Base-by-base conservation (phyloP, 2,113 vertebrate genomes). In the Zingel zingel region DNA sequence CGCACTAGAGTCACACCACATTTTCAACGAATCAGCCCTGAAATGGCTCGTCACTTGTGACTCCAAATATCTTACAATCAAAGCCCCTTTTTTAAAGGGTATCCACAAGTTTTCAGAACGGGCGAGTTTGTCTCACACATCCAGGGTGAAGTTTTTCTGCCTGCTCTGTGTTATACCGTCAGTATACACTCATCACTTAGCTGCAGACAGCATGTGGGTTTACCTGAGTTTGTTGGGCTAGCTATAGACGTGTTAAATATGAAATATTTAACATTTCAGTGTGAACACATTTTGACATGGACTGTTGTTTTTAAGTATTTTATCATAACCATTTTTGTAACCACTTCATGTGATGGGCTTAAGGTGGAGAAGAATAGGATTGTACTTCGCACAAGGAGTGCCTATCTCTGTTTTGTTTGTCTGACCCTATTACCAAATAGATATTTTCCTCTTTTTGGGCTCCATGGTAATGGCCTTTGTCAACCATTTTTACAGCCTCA, bases 331-430 rank as follows among this genome's bases (percentile, higher is more conserved):
- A 21, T 85, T 82, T 87, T 81, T 85, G 56, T 84, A 90, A 92
- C 81, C 87, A 90, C 86, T 87, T 81, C 64, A 77, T 79, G 66
- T 59, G 75, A 88, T 63, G 85, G 79, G 69, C 77, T 83, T 25
- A 69, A 59, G 64, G 64, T 85, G 57, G 83, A 88, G 74, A 84
- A 66, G 51, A 75, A 77, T 65, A 76, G 63, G 76, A 90, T 86
- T 88, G 86, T 91, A 83, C 87, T 88, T 83, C 74, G 50, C 89
- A 90, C 82, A 87, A 89, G 85, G 89, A 91, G 88, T 88, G 83
- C 88, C 83, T 85, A 36, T 89, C 65, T 83, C 39, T 86, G 62
- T 82, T 86, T 69, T 62, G 62, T 83, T 77, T 86, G 65, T 82
- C 43, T 77, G 57, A 87, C 30, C 66, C 75, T 83, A 54, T 88